Percentiles rank a stretch among this genome's conserved stretches.
phyloP scores from a whole-genome alignment of 2,113 vertebrate genomes.

The Epinephelus cyanopodus region DNA sequence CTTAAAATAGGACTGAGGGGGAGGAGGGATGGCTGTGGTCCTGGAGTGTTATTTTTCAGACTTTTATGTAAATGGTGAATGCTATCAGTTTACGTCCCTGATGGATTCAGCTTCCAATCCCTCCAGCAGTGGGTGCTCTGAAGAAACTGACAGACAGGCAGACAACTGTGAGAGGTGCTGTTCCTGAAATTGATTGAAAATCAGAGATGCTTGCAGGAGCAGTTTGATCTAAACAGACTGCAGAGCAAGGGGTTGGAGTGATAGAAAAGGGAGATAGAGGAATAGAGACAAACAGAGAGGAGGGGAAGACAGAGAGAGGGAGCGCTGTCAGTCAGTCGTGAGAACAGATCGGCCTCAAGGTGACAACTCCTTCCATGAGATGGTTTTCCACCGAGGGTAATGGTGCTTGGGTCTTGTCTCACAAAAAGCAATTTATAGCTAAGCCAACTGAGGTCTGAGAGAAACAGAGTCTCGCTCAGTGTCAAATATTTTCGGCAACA shows the following conservation, averaged over 20 bases:
- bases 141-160: conserved; percentile 64
- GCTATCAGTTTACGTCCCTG: conserved; percentile 48
- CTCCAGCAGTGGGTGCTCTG: conserved; percentile 49
- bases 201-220: conserved; percentile 70
- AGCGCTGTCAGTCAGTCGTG: conserved; percentile 76
- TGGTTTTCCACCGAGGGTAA: conserved; percentile 80
- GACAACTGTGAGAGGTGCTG: conserved; percentile 58
- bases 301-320: conserved; percentile 31
- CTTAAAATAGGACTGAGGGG: conserved; percentile 44
- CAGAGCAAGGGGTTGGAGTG: conserved; percentile 46
- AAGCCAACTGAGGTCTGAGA: conserved; percentile 64
- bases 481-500: conserved; percentile 71
- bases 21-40: conserved; percentile 34
- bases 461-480: conserved; percentile 57
- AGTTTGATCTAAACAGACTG: conserved; percentile 74
- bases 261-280: conserved; percentile 53
- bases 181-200: conserved; percentile 79
- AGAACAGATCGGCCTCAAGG: conserved; percentile 76
- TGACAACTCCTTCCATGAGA: conserved; percentile 83
- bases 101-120: conserved; percentile 56
- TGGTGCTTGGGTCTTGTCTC: conserved; percentile 77
- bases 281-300: conserved; percentile 47
- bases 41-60: conserved; percentile 33
- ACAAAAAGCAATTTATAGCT: conserved; percentile 80
- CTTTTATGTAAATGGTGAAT: conserved; percentile 48